Percentiles rank a stretch among this genome's conserved stretches.
Evolutionary conservation across 2,113 vertebrate species (phyloP).

Genomic region (Megalops atlanticus): DNA sequence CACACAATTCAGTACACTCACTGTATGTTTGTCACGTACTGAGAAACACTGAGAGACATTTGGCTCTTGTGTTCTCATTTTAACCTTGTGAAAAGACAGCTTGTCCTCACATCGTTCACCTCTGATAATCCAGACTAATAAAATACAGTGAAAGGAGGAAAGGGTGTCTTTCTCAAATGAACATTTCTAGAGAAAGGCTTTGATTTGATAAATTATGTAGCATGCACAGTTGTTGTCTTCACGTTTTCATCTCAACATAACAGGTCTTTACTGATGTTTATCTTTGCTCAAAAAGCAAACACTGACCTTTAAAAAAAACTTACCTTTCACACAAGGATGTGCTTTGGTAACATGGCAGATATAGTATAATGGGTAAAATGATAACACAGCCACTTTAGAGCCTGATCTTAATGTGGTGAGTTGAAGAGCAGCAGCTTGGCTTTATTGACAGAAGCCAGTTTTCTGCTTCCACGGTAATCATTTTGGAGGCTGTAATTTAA

Average conservation of each 20-base stretch:
- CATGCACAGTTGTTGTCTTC: conserved; percentile 42
- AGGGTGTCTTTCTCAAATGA: conserved; percentile 43
- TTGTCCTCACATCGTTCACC: conserved; percentile 31
- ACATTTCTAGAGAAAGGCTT: conserved; percentile 48
- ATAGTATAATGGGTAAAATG: conserved; percentile 48
- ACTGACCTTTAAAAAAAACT: conserved; percentile 47
- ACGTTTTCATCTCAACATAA: conserved; percentile 44
- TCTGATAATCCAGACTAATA: neutral
- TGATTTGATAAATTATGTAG: conserved; percentile 57
- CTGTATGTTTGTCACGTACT: conserved; percentile 50
- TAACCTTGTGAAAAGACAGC: conserved; percentile 57
- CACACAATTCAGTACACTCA: conserved; percentile 48
- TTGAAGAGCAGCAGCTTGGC: conserved; percentile 31
- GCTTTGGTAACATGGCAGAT: conserved; percentile 52
- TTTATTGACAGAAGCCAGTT: neutral
- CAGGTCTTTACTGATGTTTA: conserved; percentile 54
- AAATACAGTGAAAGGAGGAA: conserved; percentile 15
- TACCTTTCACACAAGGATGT: conserved; percentile 40
- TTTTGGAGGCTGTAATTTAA: neutral
- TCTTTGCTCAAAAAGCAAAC: conserved; percentile 53
- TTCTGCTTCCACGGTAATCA: conserved; percentile 1
- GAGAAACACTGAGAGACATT: conserved; percentile 58
- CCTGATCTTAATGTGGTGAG: conserved; percentile 42
- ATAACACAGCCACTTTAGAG: conserved; percentile 47
- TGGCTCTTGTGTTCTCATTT: conserved; percentile 48